phyloP scores from a whole-genome alignment of 2,113 vertebrate species.

The Tachycineta bicolor region DNA sequence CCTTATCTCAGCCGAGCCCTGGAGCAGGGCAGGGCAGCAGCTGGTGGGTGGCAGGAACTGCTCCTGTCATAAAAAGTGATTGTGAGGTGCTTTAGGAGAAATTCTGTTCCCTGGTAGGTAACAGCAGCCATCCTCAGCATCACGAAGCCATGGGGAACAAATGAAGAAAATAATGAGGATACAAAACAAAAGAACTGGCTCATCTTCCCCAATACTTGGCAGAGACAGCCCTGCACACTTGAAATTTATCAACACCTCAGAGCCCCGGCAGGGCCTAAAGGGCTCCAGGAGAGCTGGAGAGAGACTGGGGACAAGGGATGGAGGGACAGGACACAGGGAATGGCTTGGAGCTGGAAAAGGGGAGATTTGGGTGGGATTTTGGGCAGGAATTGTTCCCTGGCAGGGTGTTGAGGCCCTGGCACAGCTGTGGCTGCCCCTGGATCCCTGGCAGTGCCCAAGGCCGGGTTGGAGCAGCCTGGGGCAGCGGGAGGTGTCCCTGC shows the following conservation, averaged over 20 bases:
- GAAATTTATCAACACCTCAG: not conserved
- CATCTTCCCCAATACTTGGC: accelerated
- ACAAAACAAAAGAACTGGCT: accelerated
- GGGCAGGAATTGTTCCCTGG: no score
- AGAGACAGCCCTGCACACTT: not conserved
- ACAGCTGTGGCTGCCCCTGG: no score
- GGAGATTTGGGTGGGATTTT: accelerated
- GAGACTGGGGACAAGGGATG: accelerated
- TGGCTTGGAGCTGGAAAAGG: not conserved
- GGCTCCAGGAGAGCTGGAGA: not conserved
- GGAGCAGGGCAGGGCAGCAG: accelerated
- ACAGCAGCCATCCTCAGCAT: not conserved
- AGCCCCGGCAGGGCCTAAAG: accelerated
- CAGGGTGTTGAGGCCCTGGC: no score
- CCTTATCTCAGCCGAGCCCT: not conserved
- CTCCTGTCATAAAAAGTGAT: not conserved
- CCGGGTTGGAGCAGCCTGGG: no score
- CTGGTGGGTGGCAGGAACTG: not conserved
- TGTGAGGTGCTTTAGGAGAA: not conserved
- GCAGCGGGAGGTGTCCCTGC: no score
- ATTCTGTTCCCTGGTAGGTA: not conserved
- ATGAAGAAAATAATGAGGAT: not conserved
- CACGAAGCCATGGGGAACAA: accelerated
- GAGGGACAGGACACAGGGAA: not conserved
- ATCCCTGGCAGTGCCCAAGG: no score